These are phyloP conservation scores for Eumerus sabulonum DNA, from an alignment of 2,888 invertebrate species.

Conservation along the genomic window DNA sequence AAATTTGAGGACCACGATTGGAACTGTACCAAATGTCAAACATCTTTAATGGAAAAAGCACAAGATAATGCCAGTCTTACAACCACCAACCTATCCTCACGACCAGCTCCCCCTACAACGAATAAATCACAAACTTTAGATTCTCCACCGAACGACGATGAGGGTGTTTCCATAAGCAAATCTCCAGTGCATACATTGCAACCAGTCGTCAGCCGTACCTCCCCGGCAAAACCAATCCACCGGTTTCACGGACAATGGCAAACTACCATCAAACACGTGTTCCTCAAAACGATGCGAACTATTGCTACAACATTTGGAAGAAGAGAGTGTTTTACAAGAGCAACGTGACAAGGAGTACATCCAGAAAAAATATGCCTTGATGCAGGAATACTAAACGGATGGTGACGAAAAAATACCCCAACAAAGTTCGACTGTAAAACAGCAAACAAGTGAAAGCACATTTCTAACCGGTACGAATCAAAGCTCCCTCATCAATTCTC, in stretches of 20 bases:
- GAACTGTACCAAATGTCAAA: constrained; percentile 3
- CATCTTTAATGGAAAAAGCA: background rate
- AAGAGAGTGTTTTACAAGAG: constrained; percentile 12
- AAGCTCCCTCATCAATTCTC: background rate
- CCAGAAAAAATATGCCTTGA: background rate
- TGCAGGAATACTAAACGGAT: background rate
- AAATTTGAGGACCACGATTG: constrained; percentile 2
- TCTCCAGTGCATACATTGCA: too few relatives aligned
- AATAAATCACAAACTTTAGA: background rate
- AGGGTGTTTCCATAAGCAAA: background rate
- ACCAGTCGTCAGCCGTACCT: background rate
- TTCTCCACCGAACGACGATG: background rate
- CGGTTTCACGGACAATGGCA: background rate
- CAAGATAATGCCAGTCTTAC: background rate
- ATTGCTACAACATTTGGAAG: constrained; percentile 11
- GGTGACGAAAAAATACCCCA: too few relatives aligned
- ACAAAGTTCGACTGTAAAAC: too few relatives aligned
- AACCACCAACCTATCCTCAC: background rate
- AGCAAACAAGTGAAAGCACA: too few relatives aligned
- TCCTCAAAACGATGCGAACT: background rate
- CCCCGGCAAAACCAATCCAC: background rate
- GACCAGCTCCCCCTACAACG: background rate
- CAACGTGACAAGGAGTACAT: constrained; percentile 16
- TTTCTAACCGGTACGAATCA: too few relatives aligned
- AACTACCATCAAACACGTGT: background rate